Base-by-base conservation (phyloP, 2,888 invertebrate genomes). In the Calameuta filiformis region DNA sequence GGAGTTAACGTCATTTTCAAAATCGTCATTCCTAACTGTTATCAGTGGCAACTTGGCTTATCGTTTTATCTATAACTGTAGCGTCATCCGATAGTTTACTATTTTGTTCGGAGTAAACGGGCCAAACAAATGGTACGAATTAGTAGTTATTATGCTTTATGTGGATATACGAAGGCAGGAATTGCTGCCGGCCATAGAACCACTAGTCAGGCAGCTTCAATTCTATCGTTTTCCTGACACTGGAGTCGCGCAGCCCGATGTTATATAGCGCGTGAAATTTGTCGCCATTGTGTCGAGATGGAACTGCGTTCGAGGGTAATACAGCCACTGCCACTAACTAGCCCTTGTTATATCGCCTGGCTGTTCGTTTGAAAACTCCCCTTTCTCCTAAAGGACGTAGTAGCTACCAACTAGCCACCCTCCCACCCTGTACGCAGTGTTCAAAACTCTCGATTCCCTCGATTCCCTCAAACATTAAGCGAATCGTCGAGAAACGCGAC, bases 251-350 rank as follows among this genome's bases (percentile, higher is more conserved):
- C 80, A 79, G 83, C 40, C 40, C 40, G 40, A 40, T 15, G 40
- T 89, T 85, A 88, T 87, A 87, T 85, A 87, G 88, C 86, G 87
- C 88, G 85, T 88, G 87, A 90, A 90, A 90, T 90, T 90, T 90
- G 90, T 88, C 89, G 84, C 87, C 87, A 90, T 90, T 90, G 90
- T 90, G 86, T 85, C 79, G 75, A 78, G 84, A 81, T 83, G 86
- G 87, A 87, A 89, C 86, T 86, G 86, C 85, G 86, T 40, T 40
- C 86, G 87, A 86, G 88, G 87, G 85, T 89, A 89, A 89, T 89
- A 87, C 89, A 85, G 73, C 56, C 56, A 82, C 85, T 84, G 82
- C 84, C 83, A 82, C 85, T 33, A 90, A 90, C 90, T 90, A 90
- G 90, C 90, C 87, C 90, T 90, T 90, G 90, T 90, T 88, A 87